phyloP scores from a whole-genome alignment of 2,888 invertebrate species.

The Tinea semifulvella region DNA sequence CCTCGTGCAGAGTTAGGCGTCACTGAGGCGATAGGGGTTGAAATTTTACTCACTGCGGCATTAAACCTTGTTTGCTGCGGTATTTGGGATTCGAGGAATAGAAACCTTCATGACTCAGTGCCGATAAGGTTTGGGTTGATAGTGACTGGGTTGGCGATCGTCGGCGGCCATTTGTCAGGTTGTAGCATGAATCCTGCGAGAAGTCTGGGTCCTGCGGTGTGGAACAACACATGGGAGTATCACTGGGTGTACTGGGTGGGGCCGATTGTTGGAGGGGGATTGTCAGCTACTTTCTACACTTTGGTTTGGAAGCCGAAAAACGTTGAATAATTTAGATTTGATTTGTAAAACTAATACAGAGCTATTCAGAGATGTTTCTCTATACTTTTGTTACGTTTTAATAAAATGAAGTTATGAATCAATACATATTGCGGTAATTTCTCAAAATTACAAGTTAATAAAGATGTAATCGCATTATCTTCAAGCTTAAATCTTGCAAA shows the following conservation, averaged over 20 bases:
- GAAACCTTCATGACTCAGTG: slow-evolving; percentile 69
- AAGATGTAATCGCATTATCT: too few species aligned
- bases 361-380: too few species aligned
- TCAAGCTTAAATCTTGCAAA: too few species aligned
- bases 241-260: slow-evolving; percentile 82
- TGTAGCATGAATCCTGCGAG: slow-evolving; percentile 79
- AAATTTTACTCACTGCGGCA: slow-evolving; percentile 70
- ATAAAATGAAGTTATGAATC: too few species aligned
- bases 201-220: slow-evolving; percentile 75
- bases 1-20: slow-evolving; percentile 53
- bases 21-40: slow-evolving; percentile 68
- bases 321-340: background rate
- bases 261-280: slow-evolving; percentile 49
- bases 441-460: too few species aligned
- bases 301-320: slow-evolving; percentile 7
- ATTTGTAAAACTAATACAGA: too few species aligned
- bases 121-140: slow-evolving; percentile 75
- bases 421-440: too few species aligned
- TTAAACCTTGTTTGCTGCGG: slow-evolving; percentile 74
- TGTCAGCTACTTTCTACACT: slow-evolving; percentile 27
- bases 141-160: slow-evolving; percentile 70
- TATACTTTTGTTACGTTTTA: too few species aligned
- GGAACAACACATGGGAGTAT: slow-evolving; percentile 69
- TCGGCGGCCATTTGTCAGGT: slow-evolving; percentile 74
- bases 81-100: slow-evolving; percentile 78